Conservation (phyloP, 2,888 invertebrate species). For the Rambutsinella grinnellia region DNA sequence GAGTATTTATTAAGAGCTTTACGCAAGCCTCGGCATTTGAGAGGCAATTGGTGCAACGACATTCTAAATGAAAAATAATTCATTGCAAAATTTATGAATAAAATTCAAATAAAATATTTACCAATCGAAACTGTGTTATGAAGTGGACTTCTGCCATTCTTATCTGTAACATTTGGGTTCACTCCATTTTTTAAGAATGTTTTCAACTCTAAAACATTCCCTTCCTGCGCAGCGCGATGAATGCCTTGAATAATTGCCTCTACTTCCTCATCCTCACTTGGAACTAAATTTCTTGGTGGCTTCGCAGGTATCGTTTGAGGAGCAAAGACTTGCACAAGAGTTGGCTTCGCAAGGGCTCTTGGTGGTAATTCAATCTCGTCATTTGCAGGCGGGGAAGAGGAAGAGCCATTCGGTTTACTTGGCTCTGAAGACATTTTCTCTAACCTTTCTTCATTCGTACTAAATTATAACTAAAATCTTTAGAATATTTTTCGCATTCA, state of each 20-base stretch:
- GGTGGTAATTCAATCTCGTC: too few species aligned
- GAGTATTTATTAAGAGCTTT: slow-evolving; percentile 71
- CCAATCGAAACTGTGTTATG: slow-evolving; percentile 78
- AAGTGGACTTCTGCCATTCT: slow-evolving; percentile 84
- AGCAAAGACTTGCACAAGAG: too few species aligned
- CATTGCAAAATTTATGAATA: slow-evolving; percentile 3
- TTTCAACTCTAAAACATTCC: slow-evolving; percentile 85
- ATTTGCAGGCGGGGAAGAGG: too few species aligned
- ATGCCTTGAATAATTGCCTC: slow-evolving; percentile 40
- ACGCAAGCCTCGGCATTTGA: slow-evolving; percentile 57
- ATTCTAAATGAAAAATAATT: slow-evolving; percentile 44
- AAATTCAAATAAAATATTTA: slow-evolving; percentile 14
- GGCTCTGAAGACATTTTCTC: too few species aligned
- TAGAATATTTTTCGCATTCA: too few species aligned
- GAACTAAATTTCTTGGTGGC: too few species aligned
- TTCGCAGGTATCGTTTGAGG: too few species aligned
- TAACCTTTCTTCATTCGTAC: too few species aligned
- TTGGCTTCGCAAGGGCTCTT: too few species aligned
- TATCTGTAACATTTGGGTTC: slow-evolving; percentile 84
- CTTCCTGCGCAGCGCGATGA: slow-evolving; percentile 82
- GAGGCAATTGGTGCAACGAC: slow-evolving; percentile 54
- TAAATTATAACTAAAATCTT: too few species aligned
- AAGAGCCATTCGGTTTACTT: too few species aligned
- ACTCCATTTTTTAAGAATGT: slow-evolving; percentile 81
- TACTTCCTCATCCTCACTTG: too few species aligned